Percentiles rank a stretch among this genome's conserved stretches.
Evolutionary conservation across 2,888 invertebrate genomes (phyloP).

Genomic region (Campoplex capitator): DNA sequence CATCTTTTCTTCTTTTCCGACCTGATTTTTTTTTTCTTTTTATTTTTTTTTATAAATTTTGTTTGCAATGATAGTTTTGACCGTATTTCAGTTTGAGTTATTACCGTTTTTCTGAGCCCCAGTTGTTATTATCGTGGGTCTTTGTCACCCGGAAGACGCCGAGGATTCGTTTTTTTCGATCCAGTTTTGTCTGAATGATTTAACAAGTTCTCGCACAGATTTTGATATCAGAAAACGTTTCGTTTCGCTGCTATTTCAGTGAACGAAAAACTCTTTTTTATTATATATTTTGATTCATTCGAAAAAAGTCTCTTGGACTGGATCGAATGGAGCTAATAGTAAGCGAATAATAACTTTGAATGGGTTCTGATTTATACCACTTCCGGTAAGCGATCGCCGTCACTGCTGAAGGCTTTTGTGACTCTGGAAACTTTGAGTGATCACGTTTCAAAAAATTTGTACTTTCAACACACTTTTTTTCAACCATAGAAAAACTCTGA

Average conservation of each 20-base stretch:
- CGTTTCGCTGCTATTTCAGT: background rate
- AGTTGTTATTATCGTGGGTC: background rate
- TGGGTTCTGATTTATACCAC: too few species aligned
- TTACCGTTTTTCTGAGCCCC: background rate
- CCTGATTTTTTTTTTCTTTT: background rate
- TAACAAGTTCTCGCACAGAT: too few species aligned
- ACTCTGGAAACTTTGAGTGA: background rate
- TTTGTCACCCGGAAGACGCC: background rate
- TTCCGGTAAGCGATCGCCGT: too few species aligned
- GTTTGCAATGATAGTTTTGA: background rate
- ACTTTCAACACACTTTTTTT: background rate
- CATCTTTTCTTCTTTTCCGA: background rate
- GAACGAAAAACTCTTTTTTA: background rate
- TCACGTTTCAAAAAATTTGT: too few species aligned
- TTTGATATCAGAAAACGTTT: background rate
- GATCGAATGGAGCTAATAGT: background rate
- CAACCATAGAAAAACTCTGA: too few species aligned
- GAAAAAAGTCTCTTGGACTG: background rate
- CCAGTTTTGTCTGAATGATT: too few species aligned
- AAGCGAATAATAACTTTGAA: too few species aligned
- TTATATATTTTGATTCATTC: too few species aligned
- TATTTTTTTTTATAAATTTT: background rate
- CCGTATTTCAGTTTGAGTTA: background rate
- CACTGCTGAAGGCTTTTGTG: background rate
- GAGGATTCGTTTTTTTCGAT: background rate